Conservation (phyloP, 1,140 invertebrate genomes). For the Drosophila pruinosa region DNA sequence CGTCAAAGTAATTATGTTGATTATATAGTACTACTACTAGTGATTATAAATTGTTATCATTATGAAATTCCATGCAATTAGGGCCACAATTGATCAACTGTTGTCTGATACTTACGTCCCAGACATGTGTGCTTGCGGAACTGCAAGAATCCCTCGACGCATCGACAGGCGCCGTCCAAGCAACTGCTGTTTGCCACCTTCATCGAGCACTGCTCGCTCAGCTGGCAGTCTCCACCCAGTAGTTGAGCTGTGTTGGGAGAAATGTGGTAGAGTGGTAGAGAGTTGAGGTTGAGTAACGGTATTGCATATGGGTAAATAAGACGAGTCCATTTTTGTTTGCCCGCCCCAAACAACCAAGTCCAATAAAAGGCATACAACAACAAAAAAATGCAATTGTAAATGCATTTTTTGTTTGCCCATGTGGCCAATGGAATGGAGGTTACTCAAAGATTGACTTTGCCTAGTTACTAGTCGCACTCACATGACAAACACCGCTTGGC, state of each 20-base stretch:
- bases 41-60: conserved; percentile 21
- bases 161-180: conserved; percentile 89
- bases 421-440: conserved; percentile 27
- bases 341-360: conserved; percentile 15
- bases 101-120: conserved; percentile 88
- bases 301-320: conserved; percentile 30
- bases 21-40: conserved; percentile 46
- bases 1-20: too few relatives aligned
- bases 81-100: conserved; percentile 66
- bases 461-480: conserved; percentile 83
- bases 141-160: conserved; percentile 91
- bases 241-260: conserved; percentile 85
- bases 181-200: conserved; percentile 92
- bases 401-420: neutral
- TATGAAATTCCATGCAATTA: conserved; percentile 57
- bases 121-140: conserved; percentile 94
- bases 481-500: conserved; percentile 87
- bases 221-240: conserved; percentile 89
- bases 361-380: neutral
- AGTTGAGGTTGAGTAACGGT: conserved; percentile 52
- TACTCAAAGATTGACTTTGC: conserved; percentile 70
- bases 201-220: conserved; percentile 89
- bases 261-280: neutral
- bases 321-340: conserved; percentile 44
- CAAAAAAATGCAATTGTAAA: neutral